Evolutionary conservation across 2,888 invertebrate species (phyloP).

Genomic region (Chrysolina oricalcia): DNA sequence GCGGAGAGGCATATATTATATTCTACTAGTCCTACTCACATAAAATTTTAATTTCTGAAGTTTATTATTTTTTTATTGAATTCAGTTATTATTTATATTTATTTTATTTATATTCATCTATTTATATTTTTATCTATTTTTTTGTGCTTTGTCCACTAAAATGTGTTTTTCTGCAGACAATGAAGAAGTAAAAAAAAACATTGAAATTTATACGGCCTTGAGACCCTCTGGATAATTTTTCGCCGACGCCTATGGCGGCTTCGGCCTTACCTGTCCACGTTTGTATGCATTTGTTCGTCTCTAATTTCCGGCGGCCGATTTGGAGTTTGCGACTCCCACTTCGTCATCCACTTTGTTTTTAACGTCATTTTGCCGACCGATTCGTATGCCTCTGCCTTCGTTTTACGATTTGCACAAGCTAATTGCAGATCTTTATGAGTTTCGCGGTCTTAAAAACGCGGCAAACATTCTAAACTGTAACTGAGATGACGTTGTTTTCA

Average conservation of each 20-base stretch:
- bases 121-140: too few species aligned
- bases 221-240: background rate
- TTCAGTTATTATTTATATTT: too few species aligned
- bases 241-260: background rate
- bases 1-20: too few species aligned
- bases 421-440: slow-evolving; percentile 49
- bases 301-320: slow-evolving; percentile 43
- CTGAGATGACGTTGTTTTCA: background rate
- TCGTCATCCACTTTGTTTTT: slow-evolving; percentile 41
- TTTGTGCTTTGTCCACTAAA: too few species aligned
- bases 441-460: slow-evolving; percentile 41
- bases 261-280: slow-evolving; percentile 39
- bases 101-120: too few species aligned
- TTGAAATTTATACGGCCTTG: too few species aligned
- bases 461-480: slow-evolving; percentile 13
- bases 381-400: slow-evolving; percentile 38
- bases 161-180: too few species aligned
- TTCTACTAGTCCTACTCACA: too few species aligned
- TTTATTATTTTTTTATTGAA: too few species aligned
- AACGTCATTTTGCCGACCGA: slow-evolving; percentile 15
- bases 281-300: slow-evolving; percentile 39
- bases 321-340: slow-evolving; percentile 31
- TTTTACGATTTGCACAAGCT: slow-evolving; percentile 52
- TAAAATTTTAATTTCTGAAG: too few species aligned
- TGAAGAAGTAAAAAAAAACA: too few species aligned